Percentiles rank a stretch among this genome's conserved stretches.
phyloP scores from a whole-genome alignment of 30 jellyfish, hydroid and myxozoan species.

The Rhopilema esculentum region DNA sequence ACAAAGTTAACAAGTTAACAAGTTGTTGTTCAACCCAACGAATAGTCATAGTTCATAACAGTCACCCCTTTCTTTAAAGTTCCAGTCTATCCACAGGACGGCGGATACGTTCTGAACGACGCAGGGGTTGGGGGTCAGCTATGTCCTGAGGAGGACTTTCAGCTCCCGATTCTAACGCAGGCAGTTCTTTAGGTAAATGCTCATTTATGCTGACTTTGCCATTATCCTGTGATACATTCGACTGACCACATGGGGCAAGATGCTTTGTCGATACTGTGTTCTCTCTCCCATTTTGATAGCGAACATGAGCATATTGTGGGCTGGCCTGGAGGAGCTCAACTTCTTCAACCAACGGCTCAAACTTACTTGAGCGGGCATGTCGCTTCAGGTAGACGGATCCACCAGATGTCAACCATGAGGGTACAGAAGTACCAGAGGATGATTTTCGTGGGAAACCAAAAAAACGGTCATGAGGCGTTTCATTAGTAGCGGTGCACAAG shows the following conservation, averaged over 20 bases:
- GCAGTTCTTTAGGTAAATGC: background rate
- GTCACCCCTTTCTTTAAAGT: background rate
- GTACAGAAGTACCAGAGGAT: constrained; percentile 32
- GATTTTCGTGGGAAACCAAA: constrained; percentile 11
- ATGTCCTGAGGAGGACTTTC: background rate
- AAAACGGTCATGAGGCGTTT: background rate
- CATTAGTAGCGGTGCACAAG: constrained; percentile 7
- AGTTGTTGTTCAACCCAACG: no score
- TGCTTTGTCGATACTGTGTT: constrained; percentile 2
- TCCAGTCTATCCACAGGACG: background rate
- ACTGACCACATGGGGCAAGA: background rate
- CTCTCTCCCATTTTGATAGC: constrained; percentile 5
- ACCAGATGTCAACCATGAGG: background rate
- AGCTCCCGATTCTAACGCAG: background rate
- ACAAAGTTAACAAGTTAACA: no score
- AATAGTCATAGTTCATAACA: background rate
- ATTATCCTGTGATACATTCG: background rate
- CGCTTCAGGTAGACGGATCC: background rate
- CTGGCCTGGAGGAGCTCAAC: background rate
- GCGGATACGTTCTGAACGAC: background rate
- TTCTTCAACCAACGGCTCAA: background rate
- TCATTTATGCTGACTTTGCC: background rate
- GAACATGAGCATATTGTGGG: background rate
- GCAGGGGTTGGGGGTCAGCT: background rate
- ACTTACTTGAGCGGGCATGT: no score